Percentiles rank a stretch among this genome's conserved stretches.
These are phyloP conservation scores for Drosophila lutescens DNA, from an alignment of 2,888 invertebrate genomes.

Conservation along the genomic window DNA sequence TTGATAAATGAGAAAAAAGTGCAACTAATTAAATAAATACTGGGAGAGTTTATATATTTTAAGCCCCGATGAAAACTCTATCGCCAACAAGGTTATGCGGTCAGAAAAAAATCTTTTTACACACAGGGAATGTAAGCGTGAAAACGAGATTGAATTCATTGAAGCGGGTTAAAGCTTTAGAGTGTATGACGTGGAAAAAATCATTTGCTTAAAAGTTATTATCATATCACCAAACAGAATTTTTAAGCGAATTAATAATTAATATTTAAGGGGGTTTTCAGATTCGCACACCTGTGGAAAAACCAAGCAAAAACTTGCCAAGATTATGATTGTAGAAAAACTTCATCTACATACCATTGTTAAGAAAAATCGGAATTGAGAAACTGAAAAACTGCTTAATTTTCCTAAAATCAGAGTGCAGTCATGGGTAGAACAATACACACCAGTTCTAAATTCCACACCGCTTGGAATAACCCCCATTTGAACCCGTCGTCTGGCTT, in stretches of 20 bases:
- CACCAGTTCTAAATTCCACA: constrained; percentile 14
- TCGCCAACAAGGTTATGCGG: too few species aligned
- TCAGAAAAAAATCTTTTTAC: neutral
- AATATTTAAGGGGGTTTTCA: neutral
- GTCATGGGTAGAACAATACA: neutral
- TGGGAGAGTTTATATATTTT: neutral
- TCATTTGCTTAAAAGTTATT: constrained; percentile 16
- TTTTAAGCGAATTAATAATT: neutral
- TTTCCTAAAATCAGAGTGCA: neutral
- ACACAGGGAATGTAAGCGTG: neutral
- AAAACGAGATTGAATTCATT: neutral
- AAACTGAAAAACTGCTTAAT: neutral
- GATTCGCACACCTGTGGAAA: neutral
- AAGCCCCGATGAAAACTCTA: neutral
- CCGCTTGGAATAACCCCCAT: constrained; percentile 12
- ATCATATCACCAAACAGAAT: neutral
- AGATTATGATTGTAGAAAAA: neutral
- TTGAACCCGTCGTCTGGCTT: constrained; percentile 36
- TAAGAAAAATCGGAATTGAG: too few species aligned
- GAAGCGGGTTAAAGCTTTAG: neutral
- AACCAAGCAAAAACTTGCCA: neutral
- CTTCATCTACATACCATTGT: neutral
- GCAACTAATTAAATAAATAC: neutral
- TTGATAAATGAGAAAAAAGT: neutral
- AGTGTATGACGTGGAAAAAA: neutral